These are phyloP conservation scores for Conus canariensis DNA, from an alignment of 2,888 invertebrate species.

Conservation along the genomic window DNA sequence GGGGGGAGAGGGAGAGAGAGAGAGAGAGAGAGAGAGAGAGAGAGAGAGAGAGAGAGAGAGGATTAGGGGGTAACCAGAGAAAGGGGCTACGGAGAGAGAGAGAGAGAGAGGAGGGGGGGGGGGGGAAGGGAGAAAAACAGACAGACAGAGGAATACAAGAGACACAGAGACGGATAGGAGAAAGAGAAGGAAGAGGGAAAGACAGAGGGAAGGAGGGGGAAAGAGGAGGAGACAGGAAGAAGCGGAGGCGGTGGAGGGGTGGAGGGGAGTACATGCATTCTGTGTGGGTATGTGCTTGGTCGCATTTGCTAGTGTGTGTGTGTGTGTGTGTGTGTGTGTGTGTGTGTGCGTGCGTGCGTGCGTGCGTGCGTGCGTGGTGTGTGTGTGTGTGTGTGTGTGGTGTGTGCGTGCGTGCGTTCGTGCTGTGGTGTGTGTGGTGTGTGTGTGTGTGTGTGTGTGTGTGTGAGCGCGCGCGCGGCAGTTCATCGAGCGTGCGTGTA, in stretches of 20 bases:
- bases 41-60: background rate
- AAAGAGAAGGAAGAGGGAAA: too few relatives aligned
- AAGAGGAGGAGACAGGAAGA: too few relatives aligned
- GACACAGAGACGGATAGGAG: too few relatives aligned
- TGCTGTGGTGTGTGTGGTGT: background rate
- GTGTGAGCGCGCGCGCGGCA: background rate
- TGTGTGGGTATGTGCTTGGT: too few relatives aligned
- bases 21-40: background rate
- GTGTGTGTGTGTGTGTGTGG: background rate
- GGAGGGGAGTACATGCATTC: background rate
- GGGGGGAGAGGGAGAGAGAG: constrained; percentile 33
- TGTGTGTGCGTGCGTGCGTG: background rate
- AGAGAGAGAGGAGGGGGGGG: background rate
- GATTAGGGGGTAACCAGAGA: background rate
- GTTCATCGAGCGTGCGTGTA: background rate
- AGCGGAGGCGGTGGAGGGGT: constrained; percentile 31
- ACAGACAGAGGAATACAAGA: background rate
- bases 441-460: background rate
- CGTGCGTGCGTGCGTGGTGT: background rate
- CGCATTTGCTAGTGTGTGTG: background rate
- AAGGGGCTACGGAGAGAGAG: background rate
- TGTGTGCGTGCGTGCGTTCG: background rate
- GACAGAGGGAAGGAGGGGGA: too few relatives aligned
- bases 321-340: background rate
- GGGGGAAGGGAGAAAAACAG: too few relatives aligned